These are phyloP conservation scores for Melanostoma mellinum DNA, from an alignment of 2,888 invertebrate genomes.

Conservation along the genomic window DNA sequence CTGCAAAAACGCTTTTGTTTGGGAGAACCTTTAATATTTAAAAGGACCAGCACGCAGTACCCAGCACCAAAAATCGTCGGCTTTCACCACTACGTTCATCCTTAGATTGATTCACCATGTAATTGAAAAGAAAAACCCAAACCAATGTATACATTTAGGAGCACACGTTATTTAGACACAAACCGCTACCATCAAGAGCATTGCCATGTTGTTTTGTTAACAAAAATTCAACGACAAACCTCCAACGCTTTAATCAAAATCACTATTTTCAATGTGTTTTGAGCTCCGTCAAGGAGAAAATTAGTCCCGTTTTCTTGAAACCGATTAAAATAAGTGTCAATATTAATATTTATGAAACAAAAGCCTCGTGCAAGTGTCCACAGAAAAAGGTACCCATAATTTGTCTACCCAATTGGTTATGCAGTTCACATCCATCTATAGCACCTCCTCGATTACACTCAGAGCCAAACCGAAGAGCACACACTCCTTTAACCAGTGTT, in stretches of 20 bases:
- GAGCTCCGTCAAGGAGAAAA: background rate
- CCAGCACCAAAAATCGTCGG: too few relatives aligned
- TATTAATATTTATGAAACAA: constrained; percentile 34
- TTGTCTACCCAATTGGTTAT: constrained; percentile 42
- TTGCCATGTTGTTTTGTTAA: too few relatives aligned
- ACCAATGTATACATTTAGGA: too few relatives aligned
- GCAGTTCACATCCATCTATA: constrained; percentile 54
- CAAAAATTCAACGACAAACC: too few relatives aligned
- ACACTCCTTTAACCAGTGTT: constrained; percentile 23
- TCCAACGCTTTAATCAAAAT: background rate
- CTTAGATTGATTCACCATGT: too few relatives aligned
- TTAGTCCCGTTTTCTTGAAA: background rate
- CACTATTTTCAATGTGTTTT: background rate
- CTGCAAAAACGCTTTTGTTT: too few relatives aligned
- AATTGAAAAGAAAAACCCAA: too few relatives aligned
- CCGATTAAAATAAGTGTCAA: constrained; percentile 30
- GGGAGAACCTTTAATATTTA: too few relatives aligned
- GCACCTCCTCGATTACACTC: constrained; percentile 61
- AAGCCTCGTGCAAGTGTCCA: background rate
- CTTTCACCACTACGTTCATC: too few relatives aligned
- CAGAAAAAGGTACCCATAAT: background rate
- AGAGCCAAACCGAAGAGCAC: constrained; percentile 27
- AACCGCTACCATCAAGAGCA: too few relatives aligned
- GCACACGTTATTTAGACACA: too few relatives aligned
- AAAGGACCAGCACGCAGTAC: too few relatives aligned